phyloP scores from a whole-genome alignment of 2,888 invertebrate genomes.

The Lasioglossum malachurum region DNA sequence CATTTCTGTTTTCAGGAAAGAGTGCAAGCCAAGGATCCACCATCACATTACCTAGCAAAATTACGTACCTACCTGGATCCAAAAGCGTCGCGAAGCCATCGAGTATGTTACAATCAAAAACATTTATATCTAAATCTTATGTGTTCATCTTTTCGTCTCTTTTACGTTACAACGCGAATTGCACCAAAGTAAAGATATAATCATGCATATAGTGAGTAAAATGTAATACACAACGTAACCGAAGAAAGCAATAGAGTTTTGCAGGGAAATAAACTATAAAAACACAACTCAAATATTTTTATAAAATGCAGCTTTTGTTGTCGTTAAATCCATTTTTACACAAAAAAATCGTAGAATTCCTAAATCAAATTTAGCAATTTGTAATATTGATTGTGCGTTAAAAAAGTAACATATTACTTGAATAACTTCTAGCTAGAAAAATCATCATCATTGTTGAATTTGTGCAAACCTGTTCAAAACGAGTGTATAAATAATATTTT shows the following conservation, averaged over 20 bases:
- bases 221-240: neutral
- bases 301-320: neutral
- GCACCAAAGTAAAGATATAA: neutral
- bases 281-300: neutral
- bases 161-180: conserved; percentile 41
- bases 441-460: neutral
- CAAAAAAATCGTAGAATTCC: neutral
- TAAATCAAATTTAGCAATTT: neutral
- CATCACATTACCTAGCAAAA: conserved; percentile 98
- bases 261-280: neutral
- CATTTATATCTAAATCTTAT: conserved; percentile 27
- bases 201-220: neutral
- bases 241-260: neutral
- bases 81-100: conserved; percentile 96
- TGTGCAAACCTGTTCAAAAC: neutral
- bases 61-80: conserved; percentile 98
- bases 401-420: neutral
- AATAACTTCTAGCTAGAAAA: neutral
- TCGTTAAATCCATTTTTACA: neutral
- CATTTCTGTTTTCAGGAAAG: conserved; percentile 90
- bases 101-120: conserved; percentile 88
- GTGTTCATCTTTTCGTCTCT: conserved; percentile 26
- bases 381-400: neutral
- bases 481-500: too few relatives aligned
- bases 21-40: conserved; percentile 99